Percentiles rank a stretch among this genome's conserved stretches.
Evolutionary conservation across 1,140 invertebrate genomes (phyloP).

Genomic region (Lepidotrigona ventralis): DNA sequence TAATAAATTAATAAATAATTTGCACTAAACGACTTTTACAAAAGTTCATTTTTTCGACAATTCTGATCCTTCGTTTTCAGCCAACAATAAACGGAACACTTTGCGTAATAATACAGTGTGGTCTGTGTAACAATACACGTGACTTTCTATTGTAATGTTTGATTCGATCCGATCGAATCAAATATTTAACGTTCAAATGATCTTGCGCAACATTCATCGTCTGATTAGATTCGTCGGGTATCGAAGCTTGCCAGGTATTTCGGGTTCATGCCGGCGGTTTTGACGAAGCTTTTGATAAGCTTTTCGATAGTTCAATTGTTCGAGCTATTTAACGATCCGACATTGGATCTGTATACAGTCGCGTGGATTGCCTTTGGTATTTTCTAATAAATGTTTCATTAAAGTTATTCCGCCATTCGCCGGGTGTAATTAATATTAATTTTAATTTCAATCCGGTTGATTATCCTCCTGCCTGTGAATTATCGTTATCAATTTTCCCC

Average conservation of each 20-base stretch:
- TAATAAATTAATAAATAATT: no score
- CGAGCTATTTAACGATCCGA: neutral
- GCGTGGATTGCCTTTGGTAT: neutral
- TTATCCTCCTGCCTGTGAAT: neutral
- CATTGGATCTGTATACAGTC: neutral
- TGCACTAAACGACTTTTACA: no score
- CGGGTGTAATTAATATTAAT: neutral
- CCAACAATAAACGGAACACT: no score
- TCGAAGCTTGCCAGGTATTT: no score
- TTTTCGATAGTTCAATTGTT: neutral
- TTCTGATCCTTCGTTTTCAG: no score
- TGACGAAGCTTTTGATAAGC: neutral
- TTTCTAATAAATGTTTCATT: neutral
- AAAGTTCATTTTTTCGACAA: no score
- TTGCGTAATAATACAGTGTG: no score
- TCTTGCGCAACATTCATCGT: neutral
- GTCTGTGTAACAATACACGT: no score
- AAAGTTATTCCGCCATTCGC: neutral
- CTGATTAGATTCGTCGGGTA: neutral
- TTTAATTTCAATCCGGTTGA: neutral
- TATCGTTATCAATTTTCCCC: neutral
- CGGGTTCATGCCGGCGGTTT: neutral
- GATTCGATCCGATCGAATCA: no score
- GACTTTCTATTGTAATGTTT: no score
- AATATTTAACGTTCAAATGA: no score